Percentiles rank a stretch among this genome's conserved stretches.
phyloP scores from a whole-genome alignment of 2,888 invertebrate species.

The Pollenia labialis region DNA sequence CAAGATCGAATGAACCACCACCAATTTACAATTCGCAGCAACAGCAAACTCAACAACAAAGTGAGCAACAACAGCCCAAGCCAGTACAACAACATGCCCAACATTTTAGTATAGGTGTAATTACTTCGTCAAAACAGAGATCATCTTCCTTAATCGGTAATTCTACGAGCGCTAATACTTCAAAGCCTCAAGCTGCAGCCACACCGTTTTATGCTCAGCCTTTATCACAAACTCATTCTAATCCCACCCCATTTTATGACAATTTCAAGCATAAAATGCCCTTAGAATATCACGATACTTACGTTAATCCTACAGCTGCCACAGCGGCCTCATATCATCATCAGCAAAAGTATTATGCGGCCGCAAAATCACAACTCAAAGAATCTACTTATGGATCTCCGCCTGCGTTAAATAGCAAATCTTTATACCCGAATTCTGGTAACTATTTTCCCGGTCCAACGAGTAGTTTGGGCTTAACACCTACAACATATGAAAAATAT shows the following conservation, averaged over 20 bases:
- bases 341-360: constrained; percentile 74
- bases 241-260: constrained; percentile 74
- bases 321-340: constrained; percentile 70
- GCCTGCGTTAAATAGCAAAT: constrained; percentile 72
- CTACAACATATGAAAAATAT: constrained; percentile 76
- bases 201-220: constrained; percentile 80
- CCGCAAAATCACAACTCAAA: constrained; percentile 75
- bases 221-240: constrained; percentile 37
- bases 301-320: constrained; percentile 51
- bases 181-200: constrained; percentile 80
- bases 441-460: constrained; percentile 49
- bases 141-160: constrained; percentile 39
- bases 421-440: constrained; percentile 48
- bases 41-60: constrained; percentile 42
- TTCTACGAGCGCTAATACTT: constrained; percentile 36
- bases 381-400: constrained; percentile 76
- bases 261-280: constrained; percentile 78
- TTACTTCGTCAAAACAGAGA: constrained; percentile 51
- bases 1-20: constrained; percentile 33
- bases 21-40: constrained; percentile 30
- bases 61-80: constrained; percentile 12
- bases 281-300: constrained; percentile 66
- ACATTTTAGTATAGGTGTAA: constrained; percentile 29
- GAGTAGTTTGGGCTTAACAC: constrained; percentile 44
- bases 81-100: constrained; percentile 27